Evolutionary conservation across 2,113 vertebrate genomes (phyloP).

Genomic region (Oreotragus oreotragus): DNA sequence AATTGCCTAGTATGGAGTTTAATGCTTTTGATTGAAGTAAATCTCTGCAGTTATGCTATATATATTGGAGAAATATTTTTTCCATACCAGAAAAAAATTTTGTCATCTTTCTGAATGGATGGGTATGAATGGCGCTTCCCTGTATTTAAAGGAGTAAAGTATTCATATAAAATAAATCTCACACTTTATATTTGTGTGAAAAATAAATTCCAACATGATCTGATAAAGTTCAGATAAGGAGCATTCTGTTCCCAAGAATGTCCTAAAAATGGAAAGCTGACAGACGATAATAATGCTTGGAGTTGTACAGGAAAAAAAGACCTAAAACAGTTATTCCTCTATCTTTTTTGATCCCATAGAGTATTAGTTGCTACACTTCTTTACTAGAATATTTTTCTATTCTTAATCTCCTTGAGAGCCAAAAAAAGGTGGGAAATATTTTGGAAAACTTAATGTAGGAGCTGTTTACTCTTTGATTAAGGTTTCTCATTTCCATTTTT

Average conservation of each 20-base stretch:
- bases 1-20: neutral
- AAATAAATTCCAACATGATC: constrained; percentile 68
- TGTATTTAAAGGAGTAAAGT: constrained; percentile 74
- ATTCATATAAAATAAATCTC: constrained; percentile 51
- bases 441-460: neutral
- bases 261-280: constrained; percentile 80
- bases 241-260: constrained; percentile 78
- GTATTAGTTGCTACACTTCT: neutral
- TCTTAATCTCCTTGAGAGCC: neutral
- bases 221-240: constrained; percentile 82
- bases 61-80: constrained; percentile 32
- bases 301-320: neutral
- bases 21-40: constrained; percentile 25
- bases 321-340: neutral
- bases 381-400: neutral
- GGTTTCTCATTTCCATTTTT: constrained; percentile 80
- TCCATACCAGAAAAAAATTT: constrained; percentile 12
- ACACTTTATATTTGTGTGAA: constrained; percentile 65
- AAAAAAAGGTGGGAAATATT: neutral
- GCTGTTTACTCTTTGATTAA: constrained; percentile 54
- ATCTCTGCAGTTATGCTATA: neutral
- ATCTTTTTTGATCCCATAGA: neutral
- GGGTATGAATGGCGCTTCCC: constrained; percentile 84
- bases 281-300: neutral
- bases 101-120: constrained; percentile 82